Base-by-base conservation (phyloP, 2,797 vertebrate species). In the Hipposideros larvatus region DNA sequence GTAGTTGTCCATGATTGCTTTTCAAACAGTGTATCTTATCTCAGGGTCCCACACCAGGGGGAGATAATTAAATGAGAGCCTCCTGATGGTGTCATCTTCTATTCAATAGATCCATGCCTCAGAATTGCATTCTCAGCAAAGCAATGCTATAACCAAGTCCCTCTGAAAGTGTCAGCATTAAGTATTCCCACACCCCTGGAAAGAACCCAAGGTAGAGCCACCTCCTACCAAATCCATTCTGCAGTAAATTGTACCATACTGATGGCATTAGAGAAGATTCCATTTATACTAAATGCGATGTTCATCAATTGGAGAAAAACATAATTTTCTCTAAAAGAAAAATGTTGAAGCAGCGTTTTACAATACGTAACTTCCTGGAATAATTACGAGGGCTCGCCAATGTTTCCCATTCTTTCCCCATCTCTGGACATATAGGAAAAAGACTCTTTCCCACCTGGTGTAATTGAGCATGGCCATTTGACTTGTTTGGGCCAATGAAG, bases 41-140 rank as follows among this genome's bases (percentile, higher is more conserved):
- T 66, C 70, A 41, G 46, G 75, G 11, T 88, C 34, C 43, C 31
- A 63, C 9, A 55, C 14, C 70, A 65, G 2, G 31, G n/a, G 41
- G 26, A 95, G 43, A 87, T 87, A 89, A 74, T 90, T 77, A 92
- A 86, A 82, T 63, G 73, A 83, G 34, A 97, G 28, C 21, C 24
- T 92, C 24, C 15, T 26, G 77, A 6, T 4, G 37, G 46, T 74
- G 43, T 63, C 53, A 21, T 65, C n/a, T 15, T 75, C 65, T 15
- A 37, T 37, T 37, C 37, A 37, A 37, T 37, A 51, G 65, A 24
- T 77, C 53, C 9, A 34, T 59, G 26, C 24, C 78, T 73, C 61
- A 53, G 31, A 97, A 95, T 11, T 71, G 55, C 85, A 14, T 75
- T 95, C 22, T 95, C 86, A 89, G 80, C 63, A 87, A 55, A 86